Evolutionary conservation across 2,888 invertebrate species (phyloP), one percentile per base, ranked within the genome.

Genomic region (Acrocyrtus sp.): DNA sequence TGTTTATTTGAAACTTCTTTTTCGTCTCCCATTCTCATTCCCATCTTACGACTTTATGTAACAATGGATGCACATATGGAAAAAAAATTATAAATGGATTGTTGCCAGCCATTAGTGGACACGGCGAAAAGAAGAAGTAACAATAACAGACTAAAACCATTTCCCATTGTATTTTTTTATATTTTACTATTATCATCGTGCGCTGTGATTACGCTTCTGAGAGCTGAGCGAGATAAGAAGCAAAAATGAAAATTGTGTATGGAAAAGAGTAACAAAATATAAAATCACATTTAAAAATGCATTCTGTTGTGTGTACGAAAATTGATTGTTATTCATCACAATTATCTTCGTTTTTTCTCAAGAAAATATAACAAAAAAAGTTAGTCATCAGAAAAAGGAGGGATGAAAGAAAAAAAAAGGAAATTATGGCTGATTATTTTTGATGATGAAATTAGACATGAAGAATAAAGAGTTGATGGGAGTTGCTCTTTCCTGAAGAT

Each of bases 341-440:
- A 68, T 58, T 57, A 19, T 29, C 26, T 8, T 51, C 67, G 39
- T 56, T 34, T 65, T 65, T 67, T 67, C 58, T 48, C 50, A 57
- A 21, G 41, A 34, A 57, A 66, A 48, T n/a, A n/a, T n/a, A 56
- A 27, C n/a, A 48, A 27, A 17, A 53, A 17, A 27, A 17, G 47
- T 10, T 54, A 26, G 48, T 27, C n/a, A 26, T 47, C 45, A 19
- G 57, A 45, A 57, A n/a, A n/a, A n/a, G n/a, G n/a, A n/a, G n/a
- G n/a, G n/a, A 48, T 45, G 57, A 53, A 54, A 53, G 53, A 29
- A 39, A 41, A 58, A 45, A 34, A 61, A 45, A 61, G 68, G 68
- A 68, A 68, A 68, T 68, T 68, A 68, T 53, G 60, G 68, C 60
- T 68, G 68, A 68, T 68, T 68, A 68, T 68, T 68, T n/a, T 68